A percentile compares a stretch with the other conserved stretches of the same genome.
These are phyloP conservation scores for Nasonia longicornis DNA, from an alignment of 1,140 invertebrate species.

Conservation along the genomic window DNA sequence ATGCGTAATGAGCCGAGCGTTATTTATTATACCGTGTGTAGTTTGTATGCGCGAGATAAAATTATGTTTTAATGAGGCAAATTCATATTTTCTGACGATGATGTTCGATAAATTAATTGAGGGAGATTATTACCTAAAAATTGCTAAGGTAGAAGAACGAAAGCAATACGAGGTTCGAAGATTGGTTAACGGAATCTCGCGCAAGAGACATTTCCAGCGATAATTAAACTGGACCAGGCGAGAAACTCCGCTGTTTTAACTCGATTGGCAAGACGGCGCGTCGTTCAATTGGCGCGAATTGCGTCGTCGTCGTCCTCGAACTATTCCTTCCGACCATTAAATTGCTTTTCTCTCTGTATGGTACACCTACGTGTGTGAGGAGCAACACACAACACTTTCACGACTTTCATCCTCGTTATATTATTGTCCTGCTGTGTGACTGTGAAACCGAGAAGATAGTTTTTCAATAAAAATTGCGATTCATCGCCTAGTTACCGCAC, in stretches of 20 bases:
- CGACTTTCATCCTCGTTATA: neutral
- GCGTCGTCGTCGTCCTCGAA: neutral
- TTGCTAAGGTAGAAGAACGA: too few species aligned
- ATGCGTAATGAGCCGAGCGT: neutral
- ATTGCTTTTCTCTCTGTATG: neutral
- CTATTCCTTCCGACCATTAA: neutral
- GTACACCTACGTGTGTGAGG: neutral
- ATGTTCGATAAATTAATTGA: neutral
- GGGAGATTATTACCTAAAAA: too few species aligned
- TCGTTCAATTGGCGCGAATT: neutral
- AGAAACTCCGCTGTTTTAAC: neutral
- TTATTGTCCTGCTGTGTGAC: neutral
- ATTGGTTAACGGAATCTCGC: too few species aligned
- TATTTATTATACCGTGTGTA: neutral
- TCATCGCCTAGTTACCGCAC: too few species aligned
- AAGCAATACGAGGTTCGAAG: too few species aligned
- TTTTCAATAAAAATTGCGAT: neutral
- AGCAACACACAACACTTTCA: neutral
- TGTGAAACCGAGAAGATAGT: neutral
- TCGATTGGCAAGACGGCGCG: neutral
- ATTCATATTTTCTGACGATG: neutral
- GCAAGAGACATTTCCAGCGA: too few species aligned
- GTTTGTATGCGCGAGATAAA: neutral
- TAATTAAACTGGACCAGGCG: too few species aligned
- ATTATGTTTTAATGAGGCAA: neutral